Evolutionary conservation across 2,888 invertebrate species (phyloP).

Genomic region (Esperia sulphurella): DNA sequence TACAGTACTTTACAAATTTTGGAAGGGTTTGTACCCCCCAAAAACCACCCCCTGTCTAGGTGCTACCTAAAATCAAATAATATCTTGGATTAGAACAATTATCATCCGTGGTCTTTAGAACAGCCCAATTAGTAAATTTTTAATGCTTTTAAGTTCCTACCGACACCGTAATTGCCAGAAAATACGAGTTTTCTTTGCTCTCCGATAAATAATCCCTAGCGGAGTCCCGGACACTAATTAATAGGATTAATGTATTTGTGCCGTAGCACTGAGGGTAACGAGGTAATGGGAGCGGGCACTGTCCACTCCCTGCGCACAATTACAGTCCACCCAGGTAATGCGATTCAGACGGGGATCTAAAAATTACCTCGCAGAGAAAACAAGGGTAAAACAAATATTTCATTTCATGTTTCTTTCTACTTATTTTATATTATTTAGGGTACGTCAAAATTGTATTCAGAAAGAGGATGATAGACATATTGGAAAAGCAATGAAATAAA

Average conservation of each 20-base stretch:
- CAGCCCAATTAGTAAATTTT: too few relatives aligned
- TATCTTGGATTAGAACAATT: too few relatives aligned
- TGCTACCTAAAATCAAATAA: too few relatives aligned
- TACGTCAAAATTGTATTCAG: too few relatives aligned
- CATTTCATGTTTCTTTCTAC: background rate
- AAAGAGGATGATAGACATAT: too few relatives aligned
- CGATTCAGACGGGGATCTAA: background rate
- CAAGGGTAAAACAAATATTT: background rate
- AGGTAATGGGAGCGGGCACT: conserved; percentile 1
- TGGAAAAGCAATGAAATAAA: too few relatives aligned
- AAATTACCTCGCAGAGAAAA: background rate
- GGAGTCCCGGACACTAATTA: background rate
- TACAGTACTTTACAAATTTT: too few relatives aligned
- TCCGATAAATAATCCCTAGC: background rate
- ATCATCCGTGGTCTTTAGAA: too few relatives aligned
- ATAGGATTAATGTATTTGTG: conserved; percentile 3
- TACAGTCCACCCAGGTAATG: background rate
- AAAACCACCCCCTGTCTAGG: too few relatives aligned
- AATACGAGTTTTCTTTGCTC: background rate
- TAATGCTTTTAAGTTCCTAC: background rate
- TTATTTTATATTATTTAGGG: too few relatives aligned
- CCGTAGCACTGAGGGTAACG: background rate
- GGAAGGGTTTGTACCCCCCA: too few relatives aligned
- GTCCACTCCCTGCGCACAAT: background rate
- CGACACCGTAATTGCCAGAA: background rate